These are phyloP conservation scores for Chondrosia reniformis DNA, from an alignment of 37 sponge, comb jelly and placozoan species.

Conservation along the genomic window DNA sequence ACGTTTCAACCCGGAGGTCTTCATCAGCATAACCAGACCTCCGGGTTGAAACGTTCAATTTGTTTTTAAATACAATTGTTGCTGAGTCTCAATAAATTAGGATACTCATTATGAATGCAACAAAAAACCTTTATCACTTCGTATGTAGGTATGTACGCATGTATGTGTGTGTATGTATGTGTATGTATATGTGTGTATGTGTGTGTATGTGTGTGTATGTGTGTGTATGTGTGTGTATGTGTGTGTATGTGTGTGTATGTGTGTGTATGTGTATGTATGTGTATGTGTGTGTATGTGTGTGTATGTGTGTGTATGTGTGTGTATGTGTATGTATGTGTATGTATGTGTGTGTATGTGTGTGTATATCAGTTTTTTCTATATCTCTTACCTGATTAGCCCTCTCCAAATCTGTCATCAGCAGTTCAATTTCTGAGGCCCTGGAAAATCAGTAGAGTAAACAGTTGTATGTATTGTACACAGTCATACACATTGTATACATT, in stretches of 20 bases:
- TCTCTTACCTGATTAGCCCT: conserved; percentile 63
- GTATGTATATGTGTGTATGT: conserved; percentile 12
- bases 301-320: background rate
- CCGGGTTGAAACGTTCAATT: too few species aligned
- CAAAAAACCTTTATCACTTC: too few species aligned
- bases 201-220: conserved; percentile 21
- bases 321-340: background rate
- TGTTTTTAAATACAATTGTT: too few species aligned
- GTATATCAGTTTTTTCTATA: background rate
- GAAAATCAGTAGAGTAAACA: background rate
- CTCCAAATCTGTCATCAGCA: conserved; percentile 71
- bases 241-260: background rate
- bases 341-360: background rate
- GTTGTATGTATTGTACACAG: background rate
- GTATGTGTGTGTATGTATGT: conserved; percentile 5
- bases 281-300: background rate
- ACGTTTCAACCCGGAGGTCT: too few species aligned
- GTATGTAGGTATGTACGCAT: background rate
- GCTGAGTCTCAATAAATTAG: too few species aligned
- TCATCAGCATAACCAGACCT: too few species aligned
- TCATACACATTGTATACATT: background rate
- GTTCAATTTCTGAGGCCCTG: conserved; percentile 73
- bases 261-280: background rate
- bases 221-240: conserved; percentile 18
- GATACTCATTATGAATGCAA: too few species aligned